Base-by-base conservation (phyloP, 2,113 vertebrate genomes). In the Pseudopipra pipra region DNA sequence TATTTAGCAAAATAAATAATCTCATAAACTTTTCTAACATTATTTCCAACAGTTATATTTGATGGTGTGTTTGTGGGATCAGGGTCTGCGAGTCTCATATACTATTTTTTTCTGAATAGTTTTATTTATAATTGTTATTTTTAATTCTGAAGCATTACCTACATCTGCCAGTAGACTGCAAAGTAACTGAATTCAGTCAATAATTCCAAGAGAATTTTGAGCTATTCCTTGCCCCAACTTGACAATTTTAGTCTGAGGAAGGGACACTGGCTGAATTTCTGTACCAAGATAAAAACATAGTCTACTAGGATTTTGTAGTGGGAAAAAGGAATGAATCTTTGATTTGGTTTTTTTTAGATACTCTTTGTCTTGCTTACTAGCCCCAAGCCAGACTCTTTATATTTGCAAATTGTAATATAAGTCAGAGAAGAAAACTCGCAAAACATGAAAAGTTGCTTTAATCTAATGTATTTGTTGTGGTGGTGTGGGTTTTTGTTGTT, bases 381-480 rank as follows among this genome's bases (percentile, higher is more conserved):
- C 77, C 51, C 17, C 49, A 81, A 92, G 62, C 58, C 12, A 95
- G 67, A 80, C 52, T 89, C 61, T 80, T 94, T 81, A 44, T 82
- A 72, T 85, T 87, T 91, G 18, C 22, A 35, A 72, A 72, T 96
- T 93, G 84, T 82, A 56, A 71, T 93, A 92, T 94, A 91, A 95
- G 30, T 80, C 55, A 46, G 41, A 52, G 63, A 74, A 86, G 59
- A 93, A 92, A 89, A 91, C 58, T 90, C 54, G 52, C 30, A 80
- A 82, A 93, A 80, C 41, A 88, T 37, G 35, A 94, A 81, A 95
- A 95, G 75, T 81, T 83, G 24, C 59, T 95, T 82, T 76, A 90
- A 82, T 80, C 44, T 89, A 58, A 56, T 83, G 37, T 87, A 74
- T 91, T 94, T 95, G 51, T 93, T 96, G 44, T 63, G 93, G 66